These are phyloP conservation scores for Cryptocephalus primarius DNA, from an alignment of 2,888 invertebrate genomes.

Conservation along the genomic window DNA sequence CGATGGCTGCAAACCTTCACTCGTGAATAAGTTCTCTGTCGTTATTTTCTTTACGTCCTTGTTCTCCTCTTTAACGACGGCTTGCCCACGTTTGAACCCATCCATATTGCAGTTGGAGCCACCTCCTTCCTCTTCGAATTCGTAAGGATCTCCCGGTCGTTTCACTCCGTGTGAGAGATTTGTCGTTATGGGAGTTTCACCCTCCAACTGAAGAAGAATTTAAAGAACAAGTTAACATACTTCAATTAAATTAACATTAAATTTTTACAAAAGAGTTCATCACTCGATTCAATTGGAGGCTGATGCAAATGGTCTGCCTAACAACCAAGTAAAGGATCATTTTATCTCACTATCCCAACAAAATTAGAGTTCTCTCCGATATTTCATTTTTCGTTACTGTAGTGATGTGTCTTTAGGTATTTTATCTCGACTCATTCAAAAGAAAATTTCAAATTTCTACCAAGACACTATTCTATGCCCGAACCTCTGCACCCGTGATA, in stretches of 20 bases:
- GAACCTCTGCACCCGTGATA: too few species aligned
- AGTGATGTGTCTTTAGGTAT: too few species aligned
- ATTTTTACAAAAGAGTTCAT: too few species aligned
- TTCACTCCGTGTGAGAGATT: conserved; percentile 30
- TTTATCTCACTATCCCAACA: too few species aligned
- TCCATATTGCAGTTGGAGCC: conserved; percentile 41
- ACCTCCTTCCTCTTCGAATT: conserved; percentile 56
- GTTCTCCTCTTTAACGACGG: conserved; percentile 37
- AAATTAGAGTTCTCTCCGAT: too few species aligned
- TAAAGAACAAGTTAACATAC: not conserved
- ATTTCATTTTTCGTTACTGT: too few species aligned
- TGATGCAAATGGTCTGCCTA: too few species aligned
- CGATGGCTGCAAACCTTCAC: conserved; percentile 80
- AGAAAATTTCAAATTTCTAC: too few species aligned
- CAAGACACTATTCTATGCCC: too few species aligned
- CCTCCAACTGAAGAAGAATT: conserved; percentile 24
- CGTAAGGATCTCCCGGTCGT: conserved; percentile 52
- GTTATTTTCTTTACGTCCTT: conserved; percentile 41
- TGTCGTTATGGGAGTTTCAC: conserved; percentile 12
- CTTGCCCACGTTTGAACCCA: conserved; percentile 38
- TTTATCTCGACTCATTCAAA: too few species aligned
- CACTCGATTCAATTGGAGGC: too few species aligned
- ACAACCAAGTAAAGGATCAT: too few species aligned
- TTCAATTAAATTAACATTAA: not conserved
- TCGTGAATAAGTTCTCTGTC: conserved; percentile 66